Evolutionary conservation across 1,140 invertebrate genomes (phyloP).

Genomic region (Lutraria rhynchaena): DNA sequence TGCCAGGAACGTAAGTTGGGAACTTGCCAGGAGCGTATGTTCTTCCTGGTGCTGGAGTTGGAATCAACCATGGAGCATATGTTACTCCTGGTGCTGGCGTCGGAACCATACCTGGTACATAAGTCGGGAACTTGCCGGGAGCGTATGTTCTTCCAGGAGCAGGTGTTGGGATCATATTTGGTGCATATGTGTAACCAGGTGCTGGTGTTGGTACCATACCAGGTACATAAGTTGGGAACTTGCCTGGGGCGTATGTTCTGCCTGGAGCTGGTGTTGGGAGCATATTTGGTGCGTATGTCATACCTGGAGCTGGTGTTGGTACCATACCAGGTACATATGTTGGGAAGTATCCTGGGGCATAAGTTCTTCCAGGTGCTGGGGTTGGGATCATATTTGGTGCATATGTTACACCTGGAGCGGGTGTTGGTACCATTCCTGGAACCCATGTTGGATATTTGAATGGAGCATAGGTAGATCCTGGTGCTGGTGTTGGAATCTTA

Average conservation of each 20-base stretch:
- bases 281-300: conserved; percentile 55
- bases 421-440: conserved; percentile 59
- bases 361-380: conserved; percentile 66
- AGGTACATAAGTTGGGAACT: conserved; percentile 56
- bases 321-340: conserved; percentile 56
- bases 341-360: conserved; percentile 65
- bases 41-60: conserved; percentile 62
- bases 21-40: conserved; percentile 63
- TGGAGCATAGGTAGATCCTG: conserved; percentile 56
- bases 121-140: conserved; percentile 61
- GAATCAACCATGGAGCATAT: conserved; percentile 26
- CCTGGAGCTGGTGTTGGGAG: conserved; percentile 62
- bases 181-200: conserved; percentile 66
- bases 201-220: conserved; percentile 46
- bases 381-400: conserved; percentile 54
- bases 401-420: conserved; percentile 51
- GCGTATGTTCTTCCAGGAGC: conserved; percentile 58
- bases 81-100: conserved; percentile 52
- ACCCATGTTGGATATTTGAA: conserved; percentile 48
- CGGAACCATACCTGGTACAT: conserved; percentile 44
- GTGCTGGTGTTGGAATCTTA: conserved; percentile 51
- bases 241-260: conserved; percentile 61
- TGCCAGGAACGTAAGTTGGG: conserved; percentile 56
- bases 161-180: conserved; percentile 57
- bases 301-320: conserved; percentile 59